phyloP scores from a whole-genome alignment of 2,797 vertebrate species.

The Gallinago solitaria region DNA sequence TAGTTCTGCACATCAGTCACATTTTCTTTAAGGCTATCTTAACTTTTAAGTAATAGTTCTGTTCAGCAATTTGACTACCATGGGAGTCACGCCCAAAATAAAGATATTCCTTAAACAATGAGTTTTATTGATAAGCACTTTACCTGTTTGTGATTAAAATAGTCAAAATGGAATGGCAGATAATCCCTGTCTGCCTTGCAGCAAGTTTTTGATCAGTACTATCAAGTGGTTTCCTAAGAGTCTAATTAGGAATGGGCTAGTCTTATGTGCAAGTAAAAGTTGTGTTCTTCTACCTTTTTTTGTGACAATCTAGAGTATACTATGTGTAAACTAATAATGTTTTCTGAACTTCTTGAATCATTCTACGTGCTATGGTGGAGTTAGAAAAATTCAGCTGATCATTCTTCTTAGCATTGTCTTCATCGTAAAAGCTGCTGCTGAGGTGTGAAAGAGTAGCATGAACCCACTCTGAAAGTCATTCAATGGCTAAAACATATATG shows the following conservation, averaged over 20 bases:
- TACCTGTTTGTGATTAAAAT: not conserved
- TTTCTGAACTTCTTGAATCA: not conserved
- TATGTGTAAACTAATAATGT: not conserved
- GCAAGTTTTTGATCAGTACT: not conserved
- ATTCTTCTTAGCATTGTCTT: not conserved
- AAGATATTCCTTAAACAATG: not conserved
- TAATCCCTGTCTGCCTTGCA: not conserved
- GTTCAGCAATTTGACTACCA: not conserved
- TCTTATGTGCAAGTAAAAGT: not conserved
- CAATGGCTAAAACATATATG: not conserved
- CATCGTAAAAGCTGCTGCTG: not conserved
- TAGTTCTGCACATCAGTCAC: not conserved
- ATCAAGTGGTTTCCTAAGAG: not conserved
- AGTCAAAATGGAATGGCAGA: not conserved
- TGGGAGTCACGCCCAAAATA: not conserved
- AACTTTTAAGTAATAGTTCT: not conserved
- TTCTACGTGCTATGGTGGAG: not conserved
- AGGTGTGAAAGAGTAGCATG: fast-evolving
- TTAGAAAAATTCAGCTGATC: not conserved
- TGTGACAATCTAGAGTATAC: not conserved
- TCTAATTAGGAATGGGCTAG: not conserved
- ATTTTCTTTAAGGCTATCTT: not conserved
- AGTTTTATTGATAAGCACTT: not conserved
- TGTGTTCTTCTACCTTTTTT: not conserved
- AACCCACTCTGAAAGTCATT: not conserved